Percentiles rank a stretch among this genome's conserved stretches.
These are phyloP conservation scores for Melanerpes formicivorus DNA, from an alignment of 2,113 vertebrate species.

Conservation along the genomic window DNA sequence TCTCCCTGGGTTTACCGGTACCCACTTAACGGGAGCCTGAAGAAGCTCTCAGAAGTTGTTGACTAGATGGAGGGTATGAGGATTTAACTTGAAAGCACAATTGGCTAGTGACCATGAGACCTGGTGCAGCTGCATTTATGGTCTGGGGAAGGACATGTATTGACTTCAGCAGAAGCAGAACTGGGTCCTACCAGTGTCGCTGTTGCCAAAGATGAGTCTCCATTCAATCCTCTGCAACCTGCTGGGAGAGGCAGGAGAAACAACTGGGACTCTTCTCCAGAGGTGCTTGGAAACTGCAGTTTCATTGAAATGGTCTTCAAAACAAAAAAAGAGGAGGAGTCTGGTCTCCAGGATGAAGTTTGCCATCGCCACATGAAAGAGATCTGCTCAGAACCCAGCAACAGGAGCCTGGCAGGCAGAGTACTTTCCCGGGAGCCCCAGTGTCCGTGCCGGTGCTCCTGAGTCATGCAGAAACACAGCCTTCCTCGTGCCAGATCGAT, in stretches of 20 bases:
- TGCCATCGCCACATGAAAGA: neutral
- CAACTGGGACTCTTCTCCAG: neutral
- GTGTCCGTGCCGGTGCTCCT: neutral
- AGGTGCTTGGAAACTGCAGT: constrained; percentile 2
- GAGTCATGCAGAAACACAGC: constrained; percentile 36
- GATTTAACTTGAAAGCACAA: constrained; percentile 44
- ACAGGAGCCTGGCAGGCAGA: constrained; percentile 12
- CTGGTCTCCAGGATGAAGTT: constrained; percentile 9
- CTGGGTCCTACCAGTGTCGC: neutral
- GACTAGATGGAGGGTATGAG: neutral
- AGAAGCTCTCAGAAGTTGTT: constrained; percentile 21
- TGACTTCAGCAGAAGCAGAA: constrained; percentile 15
- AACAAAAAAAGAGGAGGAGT: neutral
- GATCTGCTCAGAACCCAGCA: constrained; percentile 36
- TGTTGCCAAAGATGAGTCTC: constrained; percentile 47
- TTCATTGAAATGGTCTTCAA: neutral
- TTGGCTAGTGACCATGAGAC: neutral
- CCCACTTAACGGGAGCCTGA: neutral
- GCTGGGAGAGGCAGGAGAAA: neutral
- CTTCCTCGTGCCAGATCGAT: constrained; percentile 32
- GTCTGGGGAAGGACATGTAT: neutral
- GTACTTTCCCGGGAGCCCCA: neutral
- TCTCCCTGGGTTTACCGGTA: constrained; percentile 22
- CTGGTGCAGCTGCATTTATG: neutral
- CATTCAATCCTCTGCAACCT: neutral